Base-by-base conservation (phyloP, 2,888 invertebrate species). In the Drosophila gaucha region DNA sequence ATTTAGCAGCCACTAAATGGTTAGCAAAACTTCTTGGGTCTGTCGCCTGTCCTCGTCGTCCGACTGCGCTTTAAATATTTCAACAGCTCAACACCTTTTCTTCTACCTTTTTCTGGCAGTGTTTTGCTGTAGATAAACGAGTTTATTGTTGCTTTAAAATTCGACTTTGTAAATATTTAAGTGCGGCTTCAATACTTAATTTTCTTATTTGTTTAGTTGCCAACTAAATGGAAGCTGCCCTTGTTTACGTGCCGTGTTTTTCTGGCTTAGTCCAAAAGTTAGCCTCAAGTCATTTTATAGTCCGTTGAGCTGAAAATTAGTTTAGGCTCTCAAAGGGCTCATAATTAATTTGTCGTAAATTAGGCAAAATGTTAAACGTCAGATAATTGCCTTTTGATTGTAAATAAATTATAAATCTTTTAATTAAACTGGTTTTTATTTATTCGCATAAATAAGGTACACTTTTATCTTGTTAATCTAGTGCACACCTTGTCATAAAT, bases 101-200 rank as follows among this genome's bases (percentile, higher is more conserved):
- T 24, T 30, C 22, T 24, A 47, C 1, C 9, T 10, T 46, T 9
- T 33, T 46, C n/a, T 30, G 1, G 3, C 5, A n/a, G 16, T n/a
- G 1, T 4, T 14, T 6, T 30, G 20, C 8, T 8, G 12, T 54
- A 54, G 44, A 49, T 49, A 75, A 77, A 60, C 39, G 33, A 52
- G 49, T 66, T 73, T 55, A 62, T 69, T 73, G 65, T 51, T 59
- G 54, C 26, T 57, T 43, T 41, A 16, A 38, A 66, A 65, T 65
- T 70, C 39, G n/a, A 39, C 66, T 68, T 59, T 56, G 68, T 83
- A 75, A 86, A 83, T 84, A 84, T 86, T 86, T 78, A 78, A 83
- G 69, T 78, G 67, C 59, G 59, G 64, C 44, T 57, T 71, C 54
- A 73, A 68, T 73, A 46, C 52, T 41, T 69, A 46, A 70, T 41